Evolutionary conservation across 2,888 invertebrate genomes (phyloP).

Genomic region (Scaptomyza flava): DNA sequence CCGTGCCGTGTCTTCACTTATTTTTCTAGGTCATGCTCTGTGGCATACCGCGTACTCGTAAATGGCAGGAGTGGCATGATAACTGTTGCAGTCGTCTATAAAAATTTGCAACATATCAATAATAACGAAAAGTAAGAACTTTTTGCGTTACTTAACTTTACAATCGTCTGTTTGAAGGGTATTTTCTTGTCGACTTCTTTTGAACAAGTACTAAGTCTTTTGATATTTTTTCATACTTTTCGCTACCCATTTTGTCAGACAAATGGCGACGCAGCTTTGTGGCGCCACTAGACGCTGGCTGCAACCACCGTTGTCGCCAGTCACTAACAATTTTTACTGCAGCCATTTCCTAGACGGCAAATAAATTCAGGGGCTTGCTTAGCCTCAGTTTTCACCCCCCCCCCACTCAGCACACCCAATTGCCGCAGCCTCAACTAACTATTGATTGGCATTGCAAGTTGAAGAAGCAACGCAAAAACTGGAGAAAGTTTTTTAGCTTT

Average conservation of each 20-base stretch:
- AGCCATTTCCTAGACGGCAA: conserved; percentile 56
- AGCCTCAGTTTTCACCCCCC: conserved; percentile 8
- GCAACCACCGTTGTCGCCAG: conserved; percentile 53
- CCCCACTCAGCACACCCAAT: not conserved
- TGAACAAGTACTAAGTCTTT: not conserved
- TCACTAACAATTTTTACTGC: conserved; percentile 70
- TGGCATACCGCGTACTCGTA: conserved; percentile 4
- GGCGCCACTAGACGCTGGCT: conserved; percentile 62
- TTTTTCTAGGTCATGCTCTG: conserved; percentile 68
- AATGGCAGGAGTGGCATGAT: fast-evolving
- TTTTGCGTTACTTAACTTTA: not conserved
- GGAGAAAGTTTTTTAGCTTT: conserved; percentile 36
- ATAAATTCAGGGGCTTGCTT: conserved; percentile 64
- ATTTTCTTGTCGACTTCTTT: not conserved
- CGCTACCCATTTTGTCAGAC: conserved; percentile 62
- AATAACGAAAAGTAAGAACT: too few relatives aligned
- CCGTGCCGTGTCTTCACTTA: conserved; percentile 8
- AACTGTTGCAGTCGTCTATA: not conserved
- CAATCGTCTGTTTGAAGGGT: conserved; percentile 1
- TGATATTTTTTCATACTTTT: conserved; percentile 26
- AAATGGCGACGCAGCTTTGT: conserved; percentile 73
- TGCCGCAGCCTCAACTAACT: conserved; percentile 5
- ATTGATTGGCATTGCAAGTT: conserved; percentile 56
- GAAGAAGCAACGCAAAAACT: conserved; percentile 51
- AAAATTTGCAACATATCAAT: not conserved